A percentile compares a stretch with the other conserved stretches of the same genome.
Conservation (phyloP, 1,140 invertebrate species). For the Drosophila serrata region DNA sequence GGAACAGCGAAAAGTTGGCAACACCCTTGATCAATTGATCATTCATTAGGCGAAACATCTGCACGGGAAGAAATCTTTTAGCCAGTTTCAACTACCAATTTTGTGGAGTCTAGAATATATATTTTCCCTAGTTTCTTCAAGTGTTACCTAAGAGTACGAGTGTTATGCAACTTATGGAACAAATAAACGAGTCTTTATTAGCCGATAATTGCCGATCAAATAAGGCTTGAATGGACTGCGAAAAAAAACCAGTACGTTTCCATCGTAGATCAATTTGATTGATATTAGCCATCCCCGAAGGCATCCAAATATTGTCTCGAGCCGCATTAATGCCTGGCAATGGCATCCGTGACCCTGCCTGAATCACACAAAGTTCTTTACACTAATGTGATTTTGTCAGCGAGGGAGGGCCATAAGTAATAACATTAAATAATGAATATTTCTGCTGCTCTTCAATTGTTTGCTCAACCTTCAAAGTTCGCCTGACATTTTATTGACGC, state of each 20-base stretch:
- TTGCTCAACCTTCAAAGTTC: conserved; percentile 60
- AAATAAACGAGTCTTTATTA: conserved; percentile 37
- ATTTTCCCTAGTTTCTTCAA: neutral
- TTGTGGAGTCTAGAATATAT: neutral
- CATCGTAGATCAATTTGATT: conserved; percentile 19
- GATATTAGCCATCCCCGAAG: conserved; percentile 29
- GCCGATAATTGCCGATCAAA: conserved; percentile 44
- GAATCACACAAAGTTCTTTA: conserved; percentile 34
- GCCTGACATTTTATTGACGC: conserved; percentile 68
- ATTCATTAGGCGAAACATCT: conserved; percentile 30
- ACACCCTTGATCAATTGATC: conserved; percentile 37
- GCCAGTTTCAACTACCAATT: neutral
- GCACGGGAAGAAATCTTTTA: conserved; percentile 6
- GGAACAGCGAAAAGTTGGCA: conserved; percentile 25
- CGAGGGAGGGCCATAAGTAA: conserved; percentile 60
- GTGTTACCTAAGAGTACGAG: neutral
- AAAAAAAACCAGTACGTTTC: conserved; percentile 11
- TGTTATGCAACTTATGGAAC: conserved; percentile 60
- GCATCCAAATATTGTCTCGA: conserved; percentile 27
- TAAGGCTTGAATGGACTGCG: conserved; percentile 18
- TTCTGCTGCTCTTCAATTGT: conserved; percentile 48
- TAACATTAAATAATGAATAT: conserved; percentile 67
- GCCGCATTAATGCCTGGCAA: neutral
- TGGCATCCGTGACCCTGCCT: conserved; percentile 22
- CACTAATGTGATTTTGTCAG: conserved; percentile 27